Evolutionary conservation across 2,797 vertebrate genomes (phyloP).

Genomic region (Aeoliscus strigatus): DNA sequence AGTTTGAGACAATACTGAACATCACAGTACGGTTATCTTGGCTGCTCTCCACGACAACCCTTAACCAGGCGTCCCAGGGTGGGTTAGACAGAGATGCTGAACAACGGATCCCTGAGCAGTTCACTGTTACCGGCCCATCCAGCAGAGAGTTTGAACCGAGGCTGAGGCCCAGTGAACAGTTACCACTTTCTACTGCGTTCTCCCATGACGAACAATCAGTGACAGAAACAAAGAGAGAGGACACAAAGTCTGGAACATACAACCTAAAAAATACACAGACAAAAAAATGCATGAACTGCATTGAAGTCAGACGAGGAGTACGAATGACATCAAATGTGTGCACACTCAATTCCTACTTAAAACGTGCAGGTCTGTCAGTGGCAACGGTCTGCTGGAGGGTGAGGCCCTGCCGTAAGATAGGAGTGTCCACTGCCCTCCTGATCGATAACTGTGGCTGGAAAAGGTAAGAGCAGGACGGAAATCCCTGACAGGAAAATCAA

Average conservation of each 20-base stretch:
- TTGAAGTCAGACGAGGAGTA: no score
- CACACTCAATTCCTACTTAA: slow-evolving; percentile 87
- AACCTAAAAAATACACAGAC: slow-evolving; percentile 66
- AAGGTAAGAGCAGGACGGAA: slow-evolving; percentile 84
- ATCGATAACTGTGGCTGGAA: slow-evolving; percentile 92
- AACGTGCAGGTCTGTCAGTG: slow-evolving; percentile 68
- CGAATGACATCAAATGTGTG: no score
- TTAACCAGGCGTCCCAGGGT: slow-evolving; percentile 89
- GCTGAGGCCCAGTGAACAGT: slow-evolving; percentile 73
- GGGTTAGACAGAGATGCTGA: slow-evolving; percentile 71
- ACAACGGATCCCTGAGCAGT: slow-evolving; percentile 75
- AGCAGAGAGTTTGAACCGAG: slow-evolving; percentile 79
- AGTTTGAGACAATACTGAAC: slow-evolving; percentile 73
- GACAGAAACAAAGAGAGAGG: slow-evolving; percentile 75
- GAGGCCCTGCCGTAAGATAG: slow-evolving; percentile 74
- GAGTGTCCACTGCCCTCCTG: slow-evolving; percentile 77
- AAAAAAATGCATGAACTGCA: no score
- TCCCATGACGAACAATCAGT: slow-evolving; percentile 64
- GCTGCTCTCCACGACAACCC: slow-evolving; percentile 76
- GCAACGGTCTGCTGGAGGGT: slow-evolving; percentile 64
- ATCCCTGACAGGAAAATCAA: slow-evolving; percentile 77
- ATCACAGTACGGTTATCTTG: slow-evolving; percentile 57
- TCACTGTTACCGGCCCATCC: slow-evolving; percentile 65
- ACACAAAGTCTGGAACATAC: slow-evolving; percentile 83
- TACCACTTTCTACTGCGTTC: neutral